Evolutionary conservation across 2,888 invertebrate genomes (phyloP), one percentile per base, ranked within the genome.

Genomic region (Eilema caniola): DNA sequence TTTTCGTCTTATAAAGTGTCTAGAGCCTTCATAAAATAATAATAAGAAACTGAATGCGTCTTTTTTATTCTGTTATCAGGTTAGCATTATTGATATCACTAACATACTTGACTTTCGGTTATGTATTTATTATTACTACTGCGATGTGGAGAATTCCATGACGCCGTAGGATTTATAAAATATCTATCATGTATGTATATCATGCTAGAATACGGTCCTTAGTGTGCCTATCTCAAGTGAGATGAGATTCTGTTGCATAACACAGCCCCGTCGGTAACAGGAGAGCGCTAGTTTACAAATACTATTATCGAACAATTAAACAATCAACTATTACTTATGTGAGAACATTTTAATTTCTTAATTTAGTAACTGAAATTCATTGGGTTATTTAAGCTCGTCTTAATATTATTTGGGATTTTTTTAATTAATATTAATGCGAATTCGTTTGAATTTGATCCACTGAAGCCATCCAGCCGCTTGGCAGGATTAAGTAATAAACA

Each of bases 261-360:
- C n/a, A 10, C 61, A 61, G 31, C 31, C 2, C 31, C n/a, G 12
- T 4, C 20, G n/a, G 20, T 31, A 31, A 61, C 33, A 20, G 33
- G 33, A 61, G 31, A 61, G 60, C 11, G 33, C 28, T 31, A 31
- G n/a, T 33, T 61, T n/a, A 3, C 61, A 33, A 61, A 61, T 61
- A 61, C 3, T n/a, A 11, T 60, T 28, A 28, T 60, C 20, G 33
- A 61, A 61, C 60, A 61, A 61, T 61, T 31, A 61, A 14, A 61
- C 61, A 61, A 61, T 61, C 20, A 33, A 20, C 28, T 10, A 61
- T 61, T 31, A 61, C 16, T 20, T 20, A 10, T 33, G 28, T 61
- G 61, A 33, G 61, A 61, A 61, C 31, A 16, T 10, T 28, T 25
- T 60, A 31, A 33, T 61, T 61, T 61, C 31, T 31, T 61, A 61